Conservation (phyloP, 2,888 invertebrate genomes). For the Ornithoptera priamus region DNA sequence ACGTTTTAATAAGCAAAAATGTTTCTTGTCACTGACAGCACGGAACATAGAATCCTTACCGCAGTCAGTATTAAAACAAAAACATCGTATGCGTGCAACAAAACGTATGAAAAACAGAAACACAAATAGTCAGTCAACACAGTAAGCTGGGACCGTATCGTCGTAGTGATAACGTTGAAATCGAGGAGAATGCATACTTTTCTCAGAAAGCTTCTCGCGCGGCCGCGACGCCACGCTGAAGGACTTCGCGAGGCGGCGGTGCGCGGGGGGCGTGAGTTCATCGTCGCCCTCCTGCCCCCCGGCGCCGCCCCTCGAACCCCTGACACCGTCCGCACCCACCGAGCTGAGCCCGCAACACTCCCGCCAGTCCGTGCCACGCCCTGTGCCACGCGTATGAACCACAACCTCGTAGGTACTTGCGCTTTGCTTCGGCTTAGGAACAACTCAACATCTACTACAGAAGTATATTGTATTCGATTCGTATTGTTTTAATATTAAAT, state of each 20-base stretch:
- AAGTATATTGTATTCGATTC: background rate
- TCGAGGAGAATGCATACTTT: slow-evolving; percentile 47
- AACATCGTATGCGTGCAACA: slow-evolving; percentile 22
- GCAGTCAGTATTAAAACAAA: background rate
- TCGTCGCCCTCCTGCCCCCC: slow-evolving; percentile 71
- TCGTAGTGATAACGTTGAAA: background rate
- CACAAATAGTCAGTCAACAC: background rate
- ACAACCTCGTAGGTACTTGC: slow-evolving; percentile 27
- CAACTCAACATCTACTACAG: background rate
- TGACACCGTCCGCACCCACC: slow-evolving; percentile 44
- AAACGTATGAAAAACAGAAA: background rate
- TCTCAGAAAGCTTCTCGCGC: slow-evolving; percentile 54
- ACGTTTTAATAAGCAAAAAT: background rate
- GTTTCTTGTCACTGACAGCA: background rate
- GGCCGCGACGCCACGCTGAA: slow-evolving; percentile 89
- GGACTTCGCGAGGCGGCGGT: slow-evolving; percentile 93
- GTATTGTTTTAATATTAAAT: background rate
- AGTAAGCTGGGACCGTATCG: background rate
- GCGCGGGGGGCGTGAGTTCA: slow-evolving; percentile 90
- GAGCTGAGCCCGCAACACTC: slow-evolving; percentile 46
- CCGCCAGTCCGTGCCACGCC: slow-evolving; percentile 65
- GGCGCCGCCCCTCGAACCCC: slow-evolving; percentile 54
- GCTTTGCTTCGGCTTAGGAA: slow-evolving; percentile 6
- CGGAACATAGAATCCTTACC: background rate
- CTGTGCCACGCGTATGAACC: slow-evolving; percentile 39